These are phyloP conservation scores for Acipenser transmontanus DNA, from an alignment of 2,797 vertebrate genomes.

Conservation along the genomic window DNA sequence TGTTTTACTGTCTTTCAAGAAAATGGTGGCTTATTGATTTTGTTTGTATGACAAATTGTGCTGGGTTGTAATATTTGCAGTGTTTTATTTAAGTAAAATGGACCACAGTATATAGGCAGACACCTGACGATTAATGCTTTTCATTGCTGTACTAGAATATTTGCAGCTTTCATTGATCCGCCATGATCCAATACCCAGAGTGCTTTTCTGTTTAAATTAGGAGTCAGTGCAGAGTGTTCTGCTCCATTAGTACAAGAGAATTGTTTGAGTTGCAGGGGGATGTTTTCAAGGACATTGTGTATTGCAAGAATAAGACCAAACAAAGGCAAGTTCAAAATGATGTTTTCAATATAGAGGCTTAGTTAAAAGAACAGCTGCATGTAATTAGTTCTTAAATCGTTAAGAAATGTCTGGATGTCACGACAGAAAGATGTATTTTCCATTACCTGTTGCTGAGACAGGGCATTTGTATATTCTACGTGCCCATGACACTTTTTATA, in stretches of 20 bases:
- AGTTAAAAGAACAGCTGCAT: too few species aligned
- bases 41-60: background rate
- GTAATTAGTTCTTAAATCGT: too few species aligned
- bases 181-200: conserved; percentile 46
- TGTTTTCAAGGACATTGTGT: conserved; percentile 42
- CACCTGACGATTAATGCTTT: conserved; percentile 28
- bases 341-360: background rate
- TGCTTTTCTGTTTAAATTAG: conserved; percentile 59
- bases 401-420: too few species aligned
- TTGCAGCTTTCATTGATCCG: conserved; percentile 53
- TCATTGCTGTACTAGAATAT: conserved; percentile 40
- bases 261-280: conserved; percentile 38
- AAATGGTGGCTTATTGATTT: background rate
- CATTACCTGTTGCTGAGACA: too few species aligned
- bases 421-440: too few species aligned
- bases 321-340: background rate
- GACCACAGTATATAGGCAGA: conserved; percentile 32
- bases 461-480: too few species aligned
- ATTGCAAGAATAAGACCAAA: conserved; percentile 15
- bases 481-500: too few species aligned
- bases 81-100: conserved; percentile 47
- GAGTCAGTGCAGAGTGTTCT: conserved; percentile 43
- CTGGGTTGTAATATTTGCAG: conserved; percentile 40
- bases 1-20: background rate
- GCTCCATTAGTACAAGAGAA: conserved; percentile 37